Base-by-base conservation (phyloP, 2,797 vertebrate genomes). In the Caiman crocodilus region DNA sequence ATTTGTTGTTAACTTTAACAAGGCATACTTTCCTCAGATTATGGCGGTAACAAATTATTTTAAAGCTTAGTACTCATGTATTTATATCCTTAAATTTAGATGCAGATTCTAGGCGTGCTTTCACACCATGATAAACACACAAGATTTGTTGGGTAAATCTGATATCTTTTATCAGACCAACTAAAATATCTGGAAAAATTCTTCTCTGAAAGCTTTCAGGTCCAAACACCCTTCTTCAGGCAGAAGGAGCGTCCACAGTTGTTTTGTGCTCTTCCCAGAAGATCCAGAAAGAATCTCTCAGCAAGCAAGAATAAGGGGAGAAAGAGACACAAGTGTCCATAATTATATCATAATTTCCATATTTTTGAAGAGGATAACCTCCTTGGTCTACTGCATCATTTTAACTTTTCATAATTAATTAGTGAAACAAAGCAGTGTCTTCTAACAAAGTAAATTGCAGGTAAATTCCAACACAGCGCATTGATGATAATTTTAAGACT, bases 1-100 rank as follows among this genome's bases (percentile, higher is more conserved):
- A 59, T 63, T 81, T 87, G 13, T 81, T 94, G 86, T 89, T 94
- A 74, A 78, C 82, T 96, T 96, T 93, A 81, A 78, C 90, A 85
- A 93, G 89, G 87, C 63, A 69, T 87, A 93, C n/a, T 82, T 96
- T 87, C 73, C 63, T 82, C 91, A 82, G 30, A 55, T 91, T 94
- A 67, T 59, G 79, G 89, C 69, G 79, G 30, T 73, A 76, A 30
- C 23, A 91, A 83, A 95, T 96, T 96, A 85, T 85, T 90, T 82
- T 93, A 42, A 58, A 58, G 42, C 73, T 90, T 95, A 87, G 85
- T 77, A 10, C 75, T 85, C 94, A 80, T 0, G 2, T 80, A 69
- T 69, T 87, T 76, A 60, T 83, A 88, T 80, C 32, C 58, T 76
- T 79, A 57, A 76, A 11, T 83, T 65, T 79, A 90, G 74, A 64